Evolutionary conservation across 2,888 invertebrate species (phyloP), one percentile per base, ranked within the genome.

Genomic region (Epistrophe grossulariae): DNA sequence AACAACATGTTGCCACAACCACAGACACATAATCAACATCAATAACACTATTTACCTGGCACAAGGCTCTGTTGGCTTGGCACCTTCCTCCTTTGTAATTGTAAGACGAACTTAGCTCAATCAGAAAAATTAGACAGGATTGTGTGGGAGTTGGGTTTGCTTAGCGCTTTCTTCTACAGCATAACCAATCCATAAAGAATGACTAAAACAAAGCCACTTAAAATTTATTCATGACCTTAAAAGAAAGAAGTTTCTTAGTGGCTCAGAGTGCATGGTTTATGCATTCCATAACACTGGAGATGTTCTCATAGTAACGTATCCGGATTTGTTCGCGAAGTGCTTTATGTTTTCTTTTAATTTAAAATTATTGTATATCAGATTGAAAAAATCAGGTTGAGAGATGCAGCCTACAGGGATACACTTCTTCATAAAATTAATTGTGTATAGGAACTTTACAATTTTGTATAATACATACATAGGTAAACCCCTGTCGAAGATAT

Each of bases 1-100:
- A 48, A 45, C 45, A 17, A 48, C n/a, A n/a, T n/a, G n/a, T 15
- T 0, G 19, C 73, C 11, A 38, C 7, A 17, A 19, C 48, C 31
- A 28, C 62, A 50, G 15, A 79, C 31, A 28, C 62, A 50, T 11
- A 79, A 74, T 28, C 57, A 79, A 74, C 84, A 79, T 84, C 84
- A 84, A 59, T 59, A 72, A 43, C 68, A 52, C 38, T 68, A 38
- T 68, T 52, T 35, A 52, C 52, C n/a, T 68, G 17, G 24, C 24
- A 24, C 9, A 68, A 68, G 35, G 35, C 43, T 64, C 6, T 38
- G 38, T 35, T 50, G 19, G 35, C 31, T 28, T 31, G 9, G 66
- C 31, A 9, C 35, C 35, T 50, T 17, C 15, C 50, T 52, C 19
- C 50, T 68, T 31, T 45, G n/a, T 7, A 0, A 5, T 9, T 19